A percentile compares a stretch with the other conserved stretches of the same genome.
Conservation (phyloP, 2,888 invertebrate species). For the Pterobdella sp. region DNA sequence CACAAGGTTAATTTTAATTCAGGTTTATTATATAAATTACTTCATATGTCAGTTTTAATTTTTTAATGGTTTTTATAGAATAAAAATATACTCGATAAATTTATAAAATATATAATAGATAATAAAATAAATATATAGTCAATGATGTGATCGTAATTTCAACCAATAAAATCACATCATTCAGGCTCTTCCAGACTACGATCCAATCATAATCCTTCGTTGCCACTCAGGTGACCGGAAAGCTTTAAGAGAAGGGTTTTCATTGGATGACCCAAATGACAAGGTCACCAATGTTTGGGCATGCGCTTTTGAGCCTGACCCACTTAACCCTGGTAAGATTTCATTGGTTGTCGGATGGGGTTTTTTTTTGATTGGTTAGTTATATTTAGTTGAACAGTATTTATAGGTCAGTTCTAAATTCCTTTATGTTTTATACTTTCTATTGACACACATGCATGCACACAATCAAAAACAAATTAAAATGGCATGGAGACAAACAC, state of each 20-base stretch:
- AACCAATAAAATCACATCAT: background rate
- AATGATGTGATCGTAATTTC: background rate
- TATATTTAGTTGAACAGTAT: background rate
- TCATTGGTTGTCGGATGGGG: no score
- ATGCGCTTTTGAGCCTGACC: conserved; percentile 53
- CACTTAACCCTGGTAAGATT: conserved; percentile 36
- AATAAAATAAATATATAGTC: background rate
- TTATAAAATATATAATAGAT: background rate
- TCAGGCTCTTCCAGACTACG: conserved; percentile 40
- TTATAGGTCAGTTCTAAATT: background rate
- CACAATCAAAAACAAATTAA: no score
- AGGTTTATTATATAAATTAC: no score
- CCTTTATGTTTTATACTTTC: background rate
- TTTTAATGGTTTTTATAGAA: no score
- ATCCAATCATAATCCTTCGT: conserved; percentile 49
- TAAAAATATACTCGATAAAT: background rate
- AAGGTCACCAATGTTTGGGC: conserved; percentile 54
- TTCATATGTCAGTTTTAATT: no score
- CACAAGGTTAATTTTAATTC: no score
- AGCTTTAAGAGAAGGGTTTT: conserved; percentile 35
- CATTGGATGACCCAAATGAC: conserved; percentile 51
- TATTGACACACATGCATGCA: background rate
- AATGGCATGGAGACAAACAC: no score
- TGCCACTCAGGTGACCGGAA: conserved; percentile 53
- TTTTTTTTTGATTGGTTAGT: background rate